These are phyloP conservation scores for Venusia cambrica DNA, from an alignment of 2,888 invertebrate genomes.

Conservation along the genomic window DNA sequence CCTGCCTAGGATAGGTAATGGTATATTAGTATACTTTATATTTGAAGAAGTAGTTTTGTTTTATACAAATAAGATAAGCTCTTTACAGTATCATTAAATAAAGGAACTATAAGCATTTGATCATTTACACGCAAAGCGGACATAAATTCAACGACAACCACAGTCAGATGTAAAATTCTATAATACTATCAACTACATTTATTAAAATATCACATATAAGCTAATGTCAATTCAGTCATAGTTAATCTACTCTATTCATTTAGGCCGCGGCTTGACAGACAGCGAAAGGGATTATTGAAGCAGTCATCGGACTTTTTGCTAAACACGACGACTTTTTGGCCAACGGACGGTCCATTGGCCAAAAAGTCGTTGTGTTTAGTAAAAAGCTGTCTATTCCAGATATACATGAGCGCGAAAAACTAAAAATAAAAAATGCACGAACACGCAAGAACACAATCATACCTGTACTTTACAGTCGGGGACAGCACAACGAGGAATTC, in stretches of 20 bases:
- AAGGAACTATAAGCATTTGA: not conserved
- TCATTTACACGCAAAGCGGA: constrained; percentile 18
- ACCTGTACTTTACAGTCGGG: too few relatives aligned
- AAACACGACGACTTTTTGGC: too few relatives aligned
- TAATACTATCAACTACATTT: constrained; percentile 62
- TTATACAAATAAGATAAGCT: too few relatives aligned
- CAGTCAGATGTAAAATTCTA: constrained; percentile 47
- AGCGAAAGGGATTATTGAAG: constrained; percentile 1
- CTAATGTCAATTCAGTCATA: constrained; percentile 77
- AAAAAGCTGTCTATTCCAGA: too few relatives aligned
- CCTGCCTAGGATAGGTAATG: too few relatives aligned
- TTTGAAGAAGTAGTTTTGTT: too few relatives aligned
- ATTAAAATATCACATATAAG: constrained; percentile 80
- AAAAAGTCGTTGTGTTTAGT: too few relatives aligned
- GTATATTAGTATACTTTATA: too few relatives aligned
- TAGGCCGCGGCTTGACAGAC: constrained; percentile 19
- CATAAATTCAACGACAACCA: constrained; percentile 38
- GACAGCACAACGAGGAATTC: too few relatives aligned
- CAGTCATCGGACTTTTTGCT: too few relatives aligned
- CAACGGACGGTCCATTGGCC: too few relatives aligned
- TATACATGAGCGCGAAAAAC: constrained; percentile 46
- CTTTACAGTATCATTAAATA: not conserved
- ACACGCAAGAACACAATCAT: constrained; percentile 21
- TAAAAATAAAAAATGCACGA: constrained; percentile 32
- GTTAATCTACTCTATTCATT: constrained; percentile 57